These are phyloP conservation scores for Ameiurus melas DNA, from an alignment of 2,113 vertebrate genomes.

Conservation along the genomic window DNA sequence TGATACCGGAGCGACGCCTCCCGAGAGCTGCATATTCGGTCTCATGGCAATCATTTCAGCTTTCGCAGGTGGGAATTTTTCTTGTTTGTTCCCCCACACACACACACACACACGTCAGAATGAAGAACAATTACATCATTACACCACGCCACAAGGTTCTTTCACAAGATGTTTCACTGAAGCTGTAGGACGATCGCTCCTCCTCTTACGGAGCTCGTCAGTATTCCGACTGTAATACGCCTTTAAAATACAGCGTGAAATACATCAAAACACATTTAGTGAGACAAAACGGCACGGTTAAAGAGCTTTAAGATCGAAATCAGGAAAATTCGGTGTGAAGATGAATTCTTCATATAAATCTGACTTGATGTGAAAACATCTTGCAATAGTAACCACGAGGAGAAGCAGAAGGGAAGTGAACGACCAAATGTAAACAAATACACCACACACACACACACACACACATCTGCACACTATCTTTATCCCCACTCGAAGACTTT, in stretches of 20 bases:
- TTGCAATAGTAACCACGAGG: not conserved
- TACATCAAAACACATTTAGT: too few relatives aligned
- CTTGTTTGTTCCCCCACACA: not conserved
- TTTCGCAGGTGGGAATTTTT: slow-evolving; percentile 80
- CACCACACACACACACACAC: too few relatives aligned
- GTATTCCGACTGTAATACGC: not conserved
- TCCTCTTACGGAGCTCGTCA: too few relatives aligned
- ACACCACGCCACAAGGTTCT: not conserved
- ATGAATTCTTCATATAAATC: too few relatives aligned
- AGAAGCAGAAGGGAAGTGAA: not conserved
- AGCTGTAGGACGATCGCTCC: not conserved
- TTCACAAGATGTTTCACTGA: not conserved
- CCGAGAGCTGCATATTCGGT: slow-evolving; percentile 92
- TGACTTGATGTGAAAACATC: not conserved
- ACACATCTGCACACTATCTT: too few relatives aligned
- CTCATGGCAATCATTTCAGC: slow-evolving; percentile 91
- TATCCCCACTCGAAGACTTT: not conserved
- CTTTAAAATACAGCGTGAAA: not conserved
- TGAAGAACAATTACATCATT: not conserved
- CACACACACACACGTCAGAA: not conserved
- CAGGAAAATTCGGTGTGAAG: not conserved
- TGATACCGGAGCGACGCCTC: slow-evolving; percentile 84
- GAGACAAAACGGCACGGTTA: not conserved
- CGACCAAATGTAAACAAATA: not conserved
- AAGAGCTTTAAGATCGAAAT: not conserved